Evolutionary conservation across 2,888 invertebrate genomes (phyloP).

Genomic region (Ceriagrion tenellum): DNA sequence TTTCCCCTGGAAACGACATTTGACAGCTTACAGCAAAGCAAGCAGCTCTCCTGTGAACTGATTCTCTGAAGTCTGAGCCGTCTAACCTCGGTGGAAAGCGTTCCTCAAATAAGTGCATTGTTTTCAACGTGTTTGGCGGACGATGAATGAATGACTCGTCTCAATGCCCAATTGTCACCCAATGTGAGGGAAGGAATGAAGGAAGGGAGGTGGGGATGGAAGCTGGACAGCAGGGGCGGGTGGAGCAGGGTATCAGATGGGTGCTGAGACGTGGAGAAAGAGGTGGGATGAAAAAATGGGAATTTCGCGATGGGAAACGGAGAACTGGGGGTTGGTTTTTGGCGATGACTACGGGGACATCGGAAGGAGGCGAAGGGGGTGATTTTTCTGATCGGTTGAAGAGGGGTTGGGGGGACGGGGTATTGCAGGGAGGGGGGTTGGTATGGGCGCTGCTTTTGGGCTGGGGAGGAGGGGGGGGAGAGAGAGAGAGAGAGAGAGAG

Average conservation of each 20-base stretch:
- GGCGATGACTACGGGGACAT: not conserved
- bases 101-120: not conserved
- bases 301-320: not conserved
- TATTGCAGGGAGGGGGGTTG: not conserved
- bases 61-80: not conserved
- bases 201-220: not conserved
- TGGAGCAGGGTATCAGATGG: not conserved
- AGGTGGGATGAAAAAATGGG: not conserved
- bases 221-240: too few relatives aligned
- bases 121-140: not conserved
- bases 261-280: not conserved
- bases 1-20: too few relatives aligned
- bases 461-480: not conserved
- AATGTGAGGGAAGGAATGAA: not conserved
- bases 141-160: not conserved
- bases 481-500: not conserved
- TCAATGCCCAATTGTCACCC: not conserved
- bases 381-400: not conserved
- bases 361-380: not conserved
- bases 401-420: not conserved
- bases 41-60: not conserved
- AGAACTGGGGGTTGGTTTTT: not conserved
- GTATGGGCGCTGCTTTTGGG: not conserved
- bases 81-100: not conserved
- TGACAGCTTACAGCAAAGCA: not conserved